Evolutionary conservation across 37 sponge, comb jelly and placozoan species (phyloP), one percentile per base, ranked within the genome.

Genomic region (Ephydatia muelleri): DNA sequence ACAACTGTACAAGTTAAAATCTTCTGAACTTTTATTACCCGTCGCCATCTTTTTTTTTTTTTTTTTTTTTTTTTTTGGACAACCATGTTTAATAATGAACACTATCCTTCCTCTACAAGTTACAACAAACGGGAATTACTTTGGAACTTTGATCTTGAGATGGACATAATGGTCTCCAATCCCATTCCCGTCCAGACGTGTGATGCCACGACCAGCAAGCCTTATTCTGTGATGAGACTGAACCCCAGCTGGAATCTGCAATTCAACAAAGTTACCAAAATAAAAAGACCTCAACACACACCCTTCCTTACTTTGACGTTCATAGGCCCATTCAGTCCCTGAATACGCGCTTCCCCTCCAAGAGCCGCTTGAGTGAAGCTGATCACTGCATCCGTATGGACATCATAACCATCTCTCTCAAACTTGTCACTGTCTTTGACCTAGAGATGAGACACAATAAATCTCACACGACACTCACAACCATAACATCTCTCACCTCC

Each of bases 81-180:
- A n/a, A n/a, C n/a, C n/a, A n/a, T n/a, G n/a, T n/a, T n/a, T n/a
- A n/a, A n/a, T n/a, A n/a, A n/a, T n/a, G n/a, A n/a, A n/a, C n/a
- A n/a, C 57, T 21, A 57, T 21, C 16, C 12, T 14, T 21, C 57
- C 12, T 57, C 19, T 57, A 57, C 19, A 14, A 21, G 19, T 57
- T n/a, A n/a, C 11, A 30, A 26, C 28, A 25, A 43, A 48, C 22
- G 35, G 38, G 23, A 79, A 89, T 84, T 82, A 93, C 96, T 82
- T 86, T 48, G 98, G 98, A 49, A 91, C 87, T 57, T 80, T 47
- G 27, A 97, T 93, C 73, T 91, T 95, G 38, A 97, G 73, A n/a
- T 97, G 91, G 2, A 97, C 84, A 49, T 87, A 95, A 78, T 97
- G 98, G 66, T 97, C 94, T 21, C 98, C 98, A 69, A 76, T 85